Evolutionary conservation across 2,113 vertebrate species (phyloP).

Genomic region (Arizona elegans): DNA sequence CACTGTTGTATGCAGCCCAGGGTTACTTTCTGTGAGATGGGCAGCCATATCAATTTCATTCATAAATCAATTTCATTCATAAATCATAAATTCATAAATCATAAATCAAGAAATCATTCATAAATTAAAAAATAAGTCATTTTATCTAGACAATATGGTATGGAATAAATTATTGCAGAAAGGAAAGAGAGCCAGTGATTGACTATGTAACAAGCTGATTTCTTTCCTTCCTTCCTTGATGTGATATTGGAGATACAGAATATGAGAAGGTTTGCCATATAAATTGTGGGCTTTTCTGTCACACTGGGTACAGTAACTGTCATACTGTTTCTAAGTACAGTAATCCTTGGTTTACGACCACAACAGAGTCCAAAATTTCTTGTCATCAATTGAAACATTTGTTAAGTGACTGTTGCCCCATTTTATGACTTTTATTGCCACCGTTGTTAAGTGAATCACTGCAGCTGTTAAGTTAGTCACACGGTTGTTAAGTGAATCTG

Average conservation of each 20-base stretch:
- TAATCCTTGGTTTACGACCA: too few relatives aligned
- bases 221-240: background rate
- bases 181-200: background rate
- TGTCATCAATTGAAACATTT: too few relatives aligned
- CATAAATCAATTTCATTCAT: background rate
- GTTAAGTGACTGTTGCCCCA: too few relatives aligned
- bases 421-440: too few relatives aligned
- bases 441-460: too few relatives aligned
- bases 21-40: background rate
- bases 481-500: too few relatives aligned
- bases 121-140: background rate
- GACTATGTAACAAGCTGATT: background rate
- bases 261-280: background rate
- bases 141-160: background rate
- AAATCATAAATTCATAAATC: background rate
- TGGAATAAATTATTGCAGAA: background rate
- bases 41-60: background rate
- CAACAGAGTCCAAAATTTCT: too few relatives aligned
- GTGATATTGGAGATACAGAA: background rate
- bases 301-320: background rate
- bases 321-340: background rate
- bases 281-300: background rate
- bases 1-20: background rate
- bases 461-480: too few relatives aligned
- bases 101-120: too few relatives aligned